Percentiles rank a stretch among this genome's conserved stretches.
phyloP scores from a whole-genome alignment of 2,113 vertebrate species.

The Pomatostomus ruficeps region DNA sequence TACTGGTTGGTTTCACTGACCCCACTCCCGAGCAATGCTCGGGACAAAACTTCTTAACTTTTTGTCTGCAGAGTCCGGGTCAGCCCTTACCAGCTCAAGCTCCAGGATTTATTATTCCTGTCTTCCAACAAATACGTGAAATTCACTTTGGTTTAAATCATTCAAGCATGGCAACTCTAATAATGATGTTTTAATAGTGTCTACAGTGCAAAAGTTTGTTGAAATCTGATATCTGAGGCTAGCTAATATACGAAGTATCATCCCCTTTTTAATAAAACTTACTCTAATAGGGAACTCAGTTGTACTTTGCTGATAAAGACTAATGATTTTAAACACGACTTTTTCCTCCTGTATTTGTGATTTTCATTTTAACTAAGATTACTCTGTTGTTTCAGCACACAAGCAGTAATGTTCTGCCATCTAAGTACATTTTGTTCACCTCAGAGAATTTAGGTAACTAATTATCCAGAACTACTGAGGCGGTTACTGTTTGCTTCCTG shows the following conservation, averaged over 20 bases:
- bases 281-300: conserved; percentile 73
- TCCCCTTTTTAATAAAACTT: conserved; percentile 75
- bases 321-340: conserved; percentile 73
- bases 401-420: conserved; percentile 60
- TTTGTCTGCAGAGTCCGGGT: neutral
- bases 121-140: conserved; percentile 64
- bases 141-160: conserved; percentile 70
- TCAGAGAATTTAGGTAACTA: conserved; percentile 75
- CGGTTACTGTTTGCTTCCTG: conserved; percentile 64
- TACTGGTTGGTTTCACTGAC: neutral
- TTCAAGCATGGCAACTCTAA: conserved; percentile 74
- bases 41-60: neutral
- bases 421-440: conserved; percentile 70
- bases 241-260: conserved; percentile 75
- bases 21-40: neutral
- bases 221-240: conserved; percentile 75
- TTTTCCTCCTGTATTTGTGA: conserved; percentile 72
- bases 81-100: conserved; percentile 33
- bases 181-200: conserved; percentile 81
- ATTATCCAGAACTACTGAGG: conserved; percentile 75
- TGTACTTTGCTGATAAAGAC: conserved; percentile 72
- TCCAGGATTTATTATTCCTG: conserved; percentile 67
- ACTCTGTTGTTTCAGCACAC: conserved; percentile 65
- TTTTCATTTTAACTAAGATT: conserved; percentile 72
- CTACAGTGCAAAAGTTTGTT: conserved; percentile 71